phyloP scores from a whole-genome alignment of 2,797 vertebrate species.

The Molossus molossus region DNA sequence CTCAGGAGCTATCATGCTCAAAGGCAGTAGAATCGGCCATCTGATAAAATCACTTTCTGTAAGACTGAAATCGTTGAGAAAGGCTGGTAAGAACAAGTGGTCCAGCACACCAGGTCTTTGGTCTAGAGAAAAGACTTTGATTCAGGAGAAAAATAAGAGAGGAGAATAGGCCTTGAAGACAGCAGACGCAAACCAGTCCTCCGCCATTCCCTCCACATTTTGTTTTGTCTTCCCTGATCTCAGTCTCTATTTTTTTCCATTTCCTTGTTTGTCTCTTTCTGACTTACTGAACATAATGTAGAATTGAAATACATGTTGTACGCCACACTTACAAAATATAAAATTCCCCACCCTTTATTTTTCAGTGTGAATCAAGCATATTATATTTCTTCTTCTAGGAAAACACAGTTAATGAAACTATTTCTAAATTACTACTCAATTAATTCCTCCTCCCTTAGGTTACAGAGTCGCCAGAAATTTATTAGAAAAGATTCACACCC shows the following conservation, averaged over 20 bases:
- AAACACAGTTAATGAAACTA: background rate
- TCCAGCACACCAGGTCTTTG: background rate
- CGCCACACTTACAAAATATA: background rate
- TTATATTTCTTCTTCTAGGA: background rate
- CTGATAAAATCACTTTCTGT: background rate
- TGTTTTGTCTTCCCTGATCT: background rate
- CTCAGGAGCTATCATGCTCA: background rate
- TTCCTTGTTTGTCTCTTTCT: background rate
- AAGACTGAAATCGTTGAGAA: background rate
- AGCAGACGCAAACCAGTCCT: background rate
- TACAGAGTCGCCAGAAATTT: conserved; percentile 13
- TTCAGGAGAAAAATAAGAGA: background rate
- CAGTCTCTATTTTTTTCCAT: background rate
- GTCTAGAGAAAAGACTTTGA: background rate
- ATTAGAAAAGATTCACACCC: background rate
- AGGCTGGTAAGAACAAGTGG: background rate
- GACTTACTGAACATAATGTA: background rate
- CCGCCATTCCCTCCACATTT: background rate
- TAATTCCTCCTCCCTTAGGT: background rate
- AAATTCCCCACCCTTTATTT: background rate
- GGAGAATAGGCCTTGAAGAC: background rate
- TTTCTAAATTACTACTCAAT: conserved; percentile 11
- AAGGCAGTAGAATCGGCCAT: background rate
- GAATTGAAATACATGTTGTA: background rate
- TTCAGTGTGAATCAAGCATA: conserved; percentile 38